Percentiles rank a stretch among this genome's conserved stretches.
Conservation (phyloP, 2,888 invertebrate species). For the Andrena haemorrhoa region DNA sequence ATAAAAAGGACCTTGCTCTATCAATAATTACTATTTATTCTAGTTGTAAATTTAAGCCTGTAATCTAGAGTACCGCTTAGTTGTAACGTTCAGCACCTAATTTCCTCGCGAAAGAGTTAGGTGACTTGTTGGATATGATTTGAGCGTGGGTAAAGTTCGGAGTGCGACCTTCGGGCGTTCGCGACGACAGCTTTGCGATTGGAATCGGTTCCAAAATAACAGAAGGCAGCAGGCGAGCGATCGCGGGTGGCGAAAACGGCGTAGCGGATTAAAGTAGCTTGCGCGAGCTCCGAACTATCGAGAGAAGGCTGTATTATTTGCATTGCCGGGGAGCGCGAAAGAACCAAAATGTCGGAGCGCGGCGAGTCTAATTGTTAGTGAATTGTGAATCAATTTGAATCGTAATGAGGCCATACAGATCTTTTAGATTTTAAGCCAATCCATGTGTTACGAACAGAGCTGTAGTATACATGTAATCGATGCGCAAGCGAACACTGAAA, state of each 20-base stretch:
- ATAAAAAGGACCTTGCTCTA: slow-evolving; percentile 75
- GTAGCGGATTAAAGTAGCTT: slow-evolving; percentile 18
- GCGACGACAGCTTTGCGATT: slow-evolving; percentile 14
- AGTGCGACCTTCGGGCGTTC: slow-evolving; percentile 31
- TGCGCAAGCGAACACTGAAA: slow-evolving; percentile 66
- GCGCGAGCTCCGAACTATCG: slow-evolving; percentile 7
- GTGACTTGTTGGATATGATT: slow-evolving; percentile 66
- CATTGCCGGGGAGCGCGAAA: slow-evolving; percentile 67
- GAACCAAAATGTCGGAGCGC: slow-evolving; percentile 67
- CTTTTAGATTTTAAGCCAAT: slow-evolving; percentile 74
- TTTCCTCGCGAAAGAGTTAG: slow-evolving; percentile 69
- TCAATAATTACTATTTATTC: slow-evolving; percentile 80
- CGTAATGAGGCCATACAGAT: slow-evolving; percentile 74
- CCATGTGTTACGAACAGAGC: slow-evolving; percentile 27
- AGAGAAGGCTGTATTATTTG: slow-evolving; percentile 56
- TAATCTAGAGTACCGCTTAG: slow-evolving; percentile 62
- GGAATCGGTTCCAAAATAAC: slow-evolving; percentile 32
- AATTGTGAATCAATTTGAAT: slow-evolving; percentile 69
- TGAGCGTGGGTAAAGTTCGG: slow-evolving; percentile 29
- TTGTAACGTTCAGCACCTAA: slow-evolving; percentile 63
- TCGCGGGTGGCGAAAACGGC: slow-evolving; percentile 8
- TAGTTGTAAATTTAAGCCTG: slow-evolving; percentile 75
- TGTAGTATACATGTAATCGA: slow-evolving; percentile 49
- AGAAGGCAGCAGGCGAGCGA: slow-evolving; percentile 15
- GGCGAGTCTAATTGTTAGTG: slow-evolving; percentile 64